phyloP scores from a whole-genome alignment of 35 echinoderm and acorn worm genomes.

The Stichopus chloronotus region DNA sequence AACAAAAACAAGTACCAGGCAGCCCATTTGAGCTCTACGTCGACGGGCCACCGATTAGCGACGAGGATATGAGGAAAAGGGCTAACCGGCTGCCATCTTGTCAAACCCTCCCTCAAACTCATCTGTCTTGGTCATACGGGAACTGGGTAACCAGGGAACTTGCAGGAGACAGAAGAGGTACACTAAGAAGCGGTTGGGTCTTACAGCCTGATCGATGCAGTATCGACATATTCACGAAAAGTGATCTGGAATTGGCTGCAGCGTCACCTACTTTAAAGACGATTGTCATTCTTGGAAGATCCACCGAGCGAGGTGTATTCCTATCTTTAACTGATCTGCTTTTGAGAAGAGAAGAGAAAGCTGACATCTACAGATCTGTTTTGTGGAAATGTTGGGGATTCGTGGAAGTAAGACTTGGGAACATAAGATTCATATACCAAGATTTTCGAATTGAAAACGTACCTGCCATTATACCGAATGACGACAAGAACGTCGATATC shows the following conservation, averaged over 20 bases:
- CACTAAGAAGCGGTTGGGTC: slow-evolving; percentile 25
- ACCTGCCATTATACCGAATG: background rate
- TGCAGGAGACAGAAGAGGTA: background rate
- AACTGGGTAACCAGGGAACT: slow-evolving; percentile 7
- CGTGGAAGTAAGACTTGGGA: background rate
- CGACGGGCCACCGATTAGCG: background rate
- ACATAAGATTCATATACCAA: background rate
- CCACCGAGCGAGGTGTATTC: slow-evolving; percentile 33
- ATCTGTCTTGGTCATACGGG: slow-evolving; percentile 10
- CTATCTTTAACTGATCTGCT: slow-evolving; percentile 8
- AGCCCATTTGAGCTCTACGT: slow-evolving; percentile 10
- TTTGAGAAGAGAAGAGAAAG: background rate
- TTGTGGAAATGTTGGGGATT: slow-evolving; percentile 15
- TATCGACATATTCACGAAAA: slow-evolving; percentile 30
- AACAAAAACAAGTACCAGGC: slow-evolving; percentile 4
- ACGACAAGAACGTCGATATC: background rate
- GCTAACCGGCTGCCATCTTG: slow-evolving; percentile 14
- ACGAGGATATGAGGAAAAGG: background rate
- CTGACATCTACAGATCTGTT: background rate
- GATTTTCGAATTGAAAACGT: slow-evolving; percentile 10
- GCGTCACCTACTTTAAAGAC: background rate
- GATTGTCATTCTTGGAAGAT: slow-evolving; percentile 34
- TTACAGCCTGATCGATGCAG: slow-evolving; percentile 38
- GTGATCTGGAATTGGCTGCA: slow-evolving; percentile 16
- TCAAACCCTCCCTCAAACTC: background rate